Conservation (phyloP, 1,140 invertebrate genomes). For the Cryptotermes secundus region DNA sequence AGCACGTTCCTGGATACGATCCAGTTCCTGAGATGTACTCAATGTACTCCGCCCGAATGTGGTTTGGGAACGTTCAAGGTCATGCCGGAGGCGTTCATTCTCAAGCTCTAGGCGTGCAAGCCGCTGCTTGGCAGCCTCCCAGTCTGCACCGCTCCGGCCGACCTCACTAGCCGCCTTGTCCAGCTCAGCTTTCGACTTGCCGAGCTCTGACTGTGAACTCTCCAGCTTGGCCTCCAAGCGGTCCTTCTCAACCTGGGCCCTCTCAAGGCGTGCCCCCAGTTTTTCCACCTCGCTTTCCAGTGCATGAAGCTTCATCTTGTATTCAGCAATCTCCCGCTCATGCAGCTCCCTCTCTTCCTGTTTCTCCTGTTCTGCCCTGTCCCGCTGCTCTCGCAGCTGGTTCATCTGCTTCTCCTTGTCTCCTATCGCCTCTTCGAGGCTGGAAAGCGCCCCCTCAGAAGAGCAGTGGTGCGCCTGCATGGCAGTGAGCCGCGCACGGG, state of each 20-base stretch:
- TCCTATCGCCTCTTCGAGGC: slow-evolving; percentile 91
- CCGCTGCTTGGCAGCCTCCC: slow-evolving; percentile 86
- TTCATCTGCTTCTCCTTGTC: slow-evolving; percentile 97
- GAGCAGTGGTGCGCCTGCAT: slow-evolving; percentile 93
- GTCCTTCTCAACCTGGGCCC: slow-evolving; percentile 86
- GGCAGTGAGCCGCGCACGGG: slow-evolving; percentile 79
- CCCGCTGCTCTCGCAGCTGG: slow-evolving; percentile 87
- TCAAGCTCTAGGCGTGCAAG: slow-evolving; percentile 82
- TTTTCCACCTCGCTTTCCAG: slow-evolving; percentile 88
- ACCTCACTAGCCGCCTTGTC: slow-evolving; percentile 89
- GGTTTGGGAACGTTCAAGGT: slow-evolving; percentile 79
- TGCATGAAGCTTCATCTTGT: slow-evolving; percentile 90
- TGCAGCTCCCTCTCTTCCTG: slow-evolving; percentile 93
- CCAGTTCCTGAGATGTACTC: slow-evolving; percentile 56
- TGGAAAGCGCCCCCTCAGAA: slow-evolving; percentile 86
- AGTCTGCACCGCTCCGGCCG: slow-evolving; percentile 82
- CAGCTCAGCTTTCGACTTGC: slow-evolving; percentile 89
- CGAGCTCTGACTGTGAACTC: slow-evolving; percentile 87
- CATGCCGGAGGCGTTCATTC: slow-evolving; percentile 82
- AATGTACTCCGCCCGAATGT: slow-evolving; percentile 75
- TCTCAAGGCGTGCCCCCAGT: slow-evolving; percentile 80
- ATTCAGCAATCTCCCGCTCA: slow-evolving; percentile 90
- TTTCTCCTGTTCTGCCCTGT: slow-evolving; percentile 94
- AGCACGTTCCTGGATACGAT: slow-evolving; percentile 66
- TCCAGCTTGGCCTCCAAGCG: slow-evolving; percentile 87